Evolutionary conservation across 2,888 invertebrate genomes (phyloP).

Genomic region (Brachyopa scutellaris): DNA sequence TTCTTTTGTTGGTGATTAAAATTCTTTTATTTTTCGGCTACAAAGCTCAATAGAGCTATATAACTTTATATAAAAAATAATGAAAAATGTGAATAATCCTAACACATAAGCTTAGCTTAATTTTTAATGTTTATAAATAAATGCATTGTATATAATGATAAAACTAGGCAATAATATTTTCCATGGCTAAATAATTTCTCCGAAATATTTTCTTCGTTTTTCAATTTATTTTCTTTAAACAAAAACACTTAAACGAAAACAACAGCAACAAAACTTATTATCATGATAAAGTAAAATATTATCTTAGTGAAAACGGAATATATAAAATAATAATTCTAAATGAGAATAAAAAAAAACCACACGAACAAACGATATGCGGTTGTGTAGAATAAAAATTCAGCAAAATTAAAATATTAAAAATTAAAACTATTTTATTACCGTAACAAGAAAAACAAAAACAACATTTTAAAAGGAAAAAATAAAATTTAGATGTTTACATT

Average conservation of each 20-base stretch:
- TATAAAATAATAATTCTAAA: conserved; percentile 27
- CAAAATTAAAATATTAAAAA: conserved; percentile 26
- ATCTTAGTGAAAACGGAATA: conserved; percentile 32
- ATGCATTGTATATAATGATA: conserved; percentile 64
- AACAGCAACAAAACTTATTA: conserved; percentile 73
- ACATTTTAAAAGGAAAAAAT: conserved; percentile 11
- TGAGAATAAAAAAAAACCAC: conserved; percentile 58
- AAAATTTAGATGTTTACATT: conserved; percentile 48
- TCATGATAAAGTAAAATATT: conserved; percentile 69
- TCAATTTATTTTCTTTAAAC: conserved; percentile 39
- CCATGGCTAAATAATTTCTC: conserved; percentile 67
- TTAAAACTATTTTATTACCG: conserved; percentile 62
- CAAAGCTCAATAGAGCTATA: conserved; percentile 41
- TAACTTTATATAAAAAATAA: conserved; percentile 36
- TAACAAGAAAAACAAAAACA: conserved; percentile 21
- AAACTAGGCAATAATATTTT: conserved; percentile 68
- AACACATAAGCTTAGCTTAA: conserved; percentile 72
- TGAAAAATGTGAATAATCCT: conserved; percentile 66
- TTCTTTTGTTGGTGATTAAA: conserved; percentile 11
- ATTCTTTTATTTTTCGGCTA: conserved; percentile 25
- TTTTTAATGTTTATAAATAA: conserved; percentile 67
- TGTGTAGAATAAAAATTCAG: conserved; percentile 71
- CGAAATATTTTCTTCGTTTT: conserved; percentile 7
- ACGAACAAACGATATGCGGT: conserved; percentile 73
- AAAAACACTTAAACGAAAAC: conserved; percentile 74